phyloP scores from a whole-genome alignment of 2,113 vertebrate species.

The Daboia siamensis region DNA sequence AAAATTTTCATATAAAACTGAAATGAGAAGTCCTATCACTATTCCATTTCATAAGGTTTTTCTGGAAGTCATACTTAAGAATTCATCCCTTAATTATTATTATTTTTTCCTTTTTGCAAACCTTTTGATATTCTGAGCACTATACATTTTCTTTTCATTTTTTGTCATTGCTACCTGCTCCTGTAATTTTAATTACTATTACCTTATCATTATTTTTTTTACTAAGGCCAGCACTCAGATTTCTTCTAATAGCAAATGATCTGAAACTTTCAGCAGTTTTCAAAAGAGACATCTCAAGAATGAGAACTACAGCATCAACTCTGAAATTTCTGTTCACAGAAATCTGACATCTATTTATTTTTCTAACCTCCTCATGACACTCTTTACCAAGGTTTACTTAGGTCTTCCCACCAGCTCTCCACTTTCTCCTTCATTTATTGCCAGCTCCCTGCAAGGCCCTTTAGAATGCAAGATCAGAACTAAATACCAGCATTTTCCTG shows the following conservation, averaged over 20 bases:
- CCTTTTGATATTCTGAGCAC: conserved; percentile 34
- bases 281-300: neutral
- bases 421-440: neutral
- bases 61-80: conserved; percentile 69
- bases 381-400: neutral
- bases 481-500: neutral
- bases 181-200: conserved; percentile 10
- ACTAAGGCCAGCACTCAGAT: neutral
- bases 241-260: neutral
- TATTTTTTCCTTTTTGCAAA: conserved; percentile 31
- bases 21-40: conserved; percentile 73
- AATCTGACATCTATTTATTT: neutral
- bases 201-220: neutral
- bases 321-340: neutral
- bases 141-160: neutral
- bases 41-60: conserved; percentile 68
- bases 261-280: neutral
- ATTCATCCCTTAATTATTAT: conserved; percentile 47
- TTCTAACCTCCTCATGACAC: neutral
- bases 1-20: conserved; percentile 71
- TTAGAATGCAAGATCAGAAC: neutral
- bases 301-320: neutral
- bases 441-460: neutral
- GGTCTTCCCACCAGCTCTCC: neutral
- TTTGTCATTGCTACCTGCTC: neutral